Base-by-base conservation (phyloP, 1,140 invertebrate species). In the Panulirus ornatus region DNA sequence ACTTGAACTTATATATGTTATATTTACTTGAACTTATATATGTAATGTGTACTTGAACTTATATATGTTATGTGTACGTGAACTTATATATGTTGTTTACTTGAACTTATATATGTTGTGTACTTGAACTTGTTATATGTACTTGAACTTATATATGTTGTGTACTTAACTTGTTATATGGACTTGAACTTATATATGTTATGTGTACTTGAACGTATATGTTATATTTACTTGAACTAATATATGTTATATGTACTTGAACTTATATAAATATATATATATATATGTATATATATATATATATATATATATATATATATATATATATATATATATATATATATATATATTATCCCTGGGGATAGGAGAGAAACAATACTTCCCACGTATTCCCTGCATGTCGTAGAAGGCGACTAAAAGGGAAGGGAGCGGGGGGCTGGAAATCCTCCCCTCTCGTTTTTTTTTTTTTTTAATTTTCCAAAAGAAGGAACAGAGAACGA, bases 221-320 rank as follows among this genome's bases (percentile, higher is more conserved):
- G 22, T 58, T 58, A 11, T 11, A 58, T 58, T 58, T 22, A 58
- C 11, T 58, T 11, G 22, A 11, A 11, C 51, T 11, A 58, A 11
- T 22, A 58, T 58, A 58, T 58, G 22, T 22, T 58, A 22, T 11
- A 11, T 58, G 11, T 58, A 11, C 51, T 11, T 11, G 11, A 11
- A 58, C 51, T 58, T 11, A 11, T 58, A 11, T 11, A 58, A 58
- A 58, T 58, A 22, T 58, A 58, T 58, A 58, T 58, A 58, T 58
- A 58, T 58, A 58, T 58, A 58, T 58, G 22, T 58, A 58, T 58
- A 58, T 58, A 58, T 58, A 58, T 58, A 58, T 58, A 58, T 58
- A 58, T 58, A 58, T 58, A 58, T 58, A 58, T 58, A 58, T 58
- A 58, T 58, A 58, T 58, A 58, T 58, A 58, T 58, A 58, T 58